A percentile compares a stretch with the other conserved stretches of the same genome.
These are phyloP conservation scores for Channa striata DNA, from an alignment of 2,797 vertebrate genomes.

Conservation along the genomic window DNA sequence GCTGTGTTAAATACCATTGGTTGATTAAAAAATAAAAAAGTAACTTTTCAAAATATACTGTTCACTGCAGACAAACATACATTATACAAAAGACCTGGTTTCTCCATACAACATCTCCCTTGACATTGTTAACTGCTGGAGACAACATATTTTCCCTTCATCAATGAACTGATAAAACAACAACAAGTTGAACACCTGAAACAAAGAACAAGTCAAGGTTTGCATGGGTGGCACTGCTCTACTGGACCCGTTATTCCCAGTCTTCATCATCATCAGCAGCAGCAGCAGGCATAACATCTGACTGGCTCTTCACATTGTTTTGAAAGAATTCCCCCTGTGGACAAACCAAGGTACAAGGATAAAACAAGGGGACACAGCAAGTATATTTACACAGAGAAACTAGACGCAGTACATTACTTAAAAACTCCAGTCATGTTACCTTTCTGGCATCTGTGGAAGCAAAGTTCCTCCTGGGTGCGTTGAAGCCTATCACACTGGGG, in stretches of 20 bases:
- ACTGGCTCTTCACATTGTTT: neutral
- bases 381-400: too few species aligned
- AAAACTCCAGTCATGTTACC: constrained; percentile 69
- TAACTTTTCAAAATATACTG: neutral
- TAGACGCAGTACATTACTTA: too few species aligned
- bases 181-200: constrained; percentile 23
- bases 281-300: neutral
- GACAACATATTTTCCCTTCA: neutral
- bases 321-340: constrained; percentile 16
- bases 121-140: neutral
- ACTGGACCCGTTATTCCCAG: constrained; percentile 50
- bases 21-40: constrained; percentile 12
- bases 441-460: constrained; percentile 83
- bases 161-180: constrained; percentile 45
- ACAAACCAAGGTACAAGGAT: neutral
- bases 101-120: neutral
- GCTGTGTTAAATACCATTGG: constrained; percentile 1
- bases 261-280: constrained; percentile 42
- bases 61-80: neutral
- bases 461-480: constrained; percentile 69
- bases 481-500: constrained; percentile 61
- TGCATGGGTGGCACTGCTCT: too few species aligned
- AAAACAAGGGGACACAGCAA: neutral
- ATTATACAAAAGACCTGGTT: neutral
- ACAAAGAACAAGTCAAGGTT: constrained; percentile 17